Conservation (phyloP, 2,797 vertebrate genomes). For the Betta splendens region DNA sequence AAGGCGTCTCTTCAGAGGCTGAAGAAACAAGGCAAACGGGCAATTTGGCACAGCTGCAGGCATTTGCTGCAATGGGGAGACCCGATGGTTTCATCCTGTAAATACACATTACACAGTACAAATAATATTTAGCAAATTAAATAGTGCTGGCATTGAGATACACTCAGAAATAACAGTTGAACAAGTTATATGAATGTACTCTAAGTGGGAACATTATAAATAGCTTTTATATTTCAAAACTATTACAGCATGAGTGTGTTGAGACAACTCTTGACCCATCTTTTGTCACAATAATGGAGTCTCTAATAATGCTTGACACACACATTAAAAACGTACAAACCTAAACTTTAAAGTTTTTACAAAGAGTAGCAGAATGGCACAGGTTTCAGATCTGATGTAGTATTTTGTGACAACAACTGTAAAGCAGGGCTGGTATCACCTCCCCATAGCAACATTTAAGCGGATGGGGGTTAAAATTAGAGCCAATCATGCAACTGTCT, state of each 20-base stretch:
- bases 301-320: background rate
- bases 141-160: slow-evolving; percentile 28
- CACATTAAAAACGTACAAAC: slow-evolving; percentile 25
- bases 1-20: background rate
- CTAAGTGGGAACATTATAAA: slow-evolving; percentile 4
- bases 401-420: background rate
- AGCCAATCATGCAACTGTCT: background rate
- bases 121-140: slow-evolving; percentile 13
- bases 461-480: background rate
- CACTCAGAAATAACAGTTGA: slow-evolving; percentile 26
- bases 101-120: slow-evolving; percentile 19
- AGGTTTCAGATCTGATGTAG: background rate
- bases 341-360: slow-evolving; percentile 19
- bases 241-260: background rate
- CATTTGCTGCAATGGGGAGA: background rate
- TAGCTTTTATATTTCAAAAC: slow-evolving; percentile 3
- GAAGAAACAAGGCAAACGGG: slow-evolving; percentile 5
- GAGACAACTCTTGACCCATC: background rate
- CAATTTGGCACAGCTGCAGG: background rate
- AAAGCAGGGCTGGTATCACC: background rate
- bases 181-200: slow-evolving; percentile 8
- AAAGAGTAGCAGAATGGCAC: slow-evolving; percentile 28
- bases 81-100: slow-evolving; percentile 1
- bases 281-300: background rate
- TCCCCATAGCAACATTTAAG: background rate